A percentile compares a stretch with the other conserved stretches of the same genome.
phyloP scores from a whole-genome alignment of 2,888 invertebrate species.

The Caenorhabditis wallacei region DNA sequence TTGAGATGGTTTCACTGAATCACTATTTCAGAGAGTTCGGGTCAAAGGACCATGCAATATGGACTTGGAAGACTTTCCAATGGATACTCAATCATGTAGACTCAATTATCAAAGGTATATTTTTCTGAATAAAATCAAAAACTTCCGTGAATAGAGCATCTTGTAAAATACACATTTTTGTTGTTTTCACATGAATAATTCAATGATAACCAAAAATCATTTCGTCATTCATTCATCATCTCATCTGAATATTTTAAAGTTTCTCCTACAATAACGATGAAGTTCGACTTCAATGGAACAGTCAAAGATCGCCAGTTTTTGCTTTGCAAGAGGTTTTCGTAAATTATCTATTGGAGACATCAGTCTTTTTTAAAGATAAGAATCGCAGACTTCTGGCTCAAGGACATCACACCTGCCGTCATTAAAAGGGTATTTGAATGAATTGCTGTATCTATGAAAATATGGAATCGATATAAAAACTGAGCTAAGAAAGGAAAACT shows the following conservation, averaged over 20 bases:
- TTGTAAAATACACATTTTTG: not conserved
- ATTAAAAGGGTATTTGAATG: constrained; percentile 56
- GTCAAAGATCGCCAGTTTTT: constrained; percentile 70
- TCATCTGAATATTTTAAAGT: constrained; percentile 15
- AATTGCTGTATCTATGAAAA: too few relatives aligned
- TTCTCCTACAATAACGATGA: constrained; percentile 72
- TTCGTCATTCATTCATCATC: too few relatives aligned
- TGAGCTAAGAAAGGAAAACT: too few relatives aligned
- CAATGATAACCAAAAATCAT: not conserved
- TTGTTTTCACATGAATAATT: not conserved
- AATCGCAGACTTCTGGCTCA: constrained; percentile 72
- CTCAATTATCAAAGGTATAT: constrained; percentile 74
- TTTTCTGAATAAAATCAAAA: not conserved
- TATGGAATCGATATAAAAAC: too few relatives aligned
- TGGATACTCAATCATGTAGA: constrained; percentile 75
- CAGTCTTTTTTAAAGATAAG: constrained; percentile 45
- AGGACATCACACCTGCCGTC: constrained; percentile 63
- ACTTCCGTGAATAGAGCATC: too few relatives aligned
- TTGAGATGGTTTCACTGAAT: not conserved
- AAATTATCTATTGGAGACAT: not conserved
- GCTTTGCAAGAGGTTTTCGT: constrained; percentile 57
- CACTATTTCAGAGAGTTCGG: constrained; percentile 67
- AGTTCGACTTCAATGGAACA: constrained; percentile 73
- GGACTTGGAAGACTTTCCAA: constrained; percentile 77
- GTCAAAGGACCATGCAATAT: constrained; percentile 77